phyloP scores from a whole-genome alignment of 2,888 invertebrate species.

The Acholoe squamosa region DNA sequence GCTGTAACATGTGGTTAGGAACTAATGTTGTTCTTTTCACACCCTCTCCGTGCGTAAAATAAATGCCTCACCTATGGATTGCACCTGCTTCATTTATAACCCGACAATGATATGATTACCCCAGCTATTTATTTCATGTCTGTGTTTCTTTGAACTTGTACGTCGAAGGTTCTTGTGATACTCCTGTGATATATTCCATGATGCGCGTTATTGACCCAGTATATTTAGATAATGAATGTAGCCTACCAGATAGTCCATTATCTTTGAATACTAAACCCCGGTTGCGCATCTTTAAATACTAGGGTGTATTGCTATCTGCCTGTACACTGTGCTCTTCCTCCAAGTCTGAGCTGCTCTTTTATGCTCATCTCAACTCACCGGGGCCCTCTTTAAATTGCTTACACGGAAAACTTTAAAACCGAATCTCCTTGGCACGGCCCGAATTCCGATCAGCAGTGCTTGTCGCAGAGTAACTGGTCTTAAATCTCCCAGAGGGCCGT shows the following conservation, averaged over 20 bases:
- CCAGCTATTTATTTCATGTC: background rate
- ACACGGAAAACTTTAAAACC: background rate
- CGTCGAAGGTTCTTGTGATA: no score
- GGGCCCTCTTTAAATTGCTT: background rate
- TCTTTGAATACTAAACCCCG: background rate
- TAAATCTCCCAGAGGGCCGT: slow-evolving; percentile 24
- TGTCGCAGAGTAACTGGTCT: background rate
- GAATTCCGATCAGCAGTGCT: background rate
- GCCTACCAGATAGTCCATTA: background rate
- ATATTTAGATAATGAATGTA: background rate
- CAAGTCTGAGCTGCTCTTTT: background rate
- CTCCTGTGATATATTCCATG: no score
- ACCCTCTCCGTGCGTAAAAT: background rate
- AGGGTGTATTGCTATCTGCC: background rate
- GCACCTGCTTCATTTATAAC: background rate
- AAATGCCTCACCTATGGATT: background rate
- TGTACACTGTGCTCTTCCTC: background rate
- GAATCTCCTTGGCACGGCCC: background rate
- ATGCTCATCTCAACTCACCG: background rate
- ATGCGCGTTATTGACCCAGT: background rate
- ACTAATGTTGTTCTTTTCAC: background rate
- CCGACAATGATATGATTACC: background rate
- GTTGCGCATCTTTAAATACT: background rate
- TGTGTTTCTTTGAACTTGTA: background rate
- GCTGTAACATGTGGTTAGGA: background rate